Conservation (phyloP, 2,888 invertebrate species). For the Eupithecia subfuscata region DNA sequence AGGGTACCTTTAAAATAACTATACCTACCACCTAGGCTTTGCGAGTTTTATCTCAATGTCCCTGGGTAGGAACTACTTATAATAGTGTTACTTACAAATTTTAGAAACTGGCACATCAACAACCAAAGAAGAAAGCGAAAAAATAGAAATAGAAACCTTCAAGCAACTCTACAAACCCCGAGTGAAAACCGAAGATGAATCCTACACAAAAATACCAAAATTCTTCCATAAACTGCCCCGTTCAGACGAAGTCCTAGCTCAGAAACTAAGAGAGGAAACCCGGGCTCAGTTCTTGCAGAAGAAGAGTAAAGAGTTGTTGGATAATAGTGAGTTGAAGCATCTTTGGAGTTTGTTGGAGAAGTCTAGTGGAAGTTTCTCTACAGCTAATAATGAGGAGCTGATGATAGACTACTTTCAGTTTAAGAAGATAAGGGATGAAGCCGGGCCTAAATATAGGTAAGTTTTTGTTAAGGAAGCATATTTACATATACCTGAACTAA, state of each 20-base stretch:
- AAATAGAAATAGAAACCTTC: constrained; percentile 82
- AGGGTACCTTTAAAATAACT: background rate
- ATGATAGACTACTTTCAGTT: constrained; percentile 94
- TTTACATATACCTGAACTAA: no score
- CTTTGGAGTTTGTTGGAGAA: constrained; percentile 94
- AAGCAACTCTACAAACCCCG: constrained; percentile 82
- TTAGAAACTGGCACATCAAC: constrained; percentile 70
- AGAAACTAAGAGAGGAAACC: constrained; percentile 94
- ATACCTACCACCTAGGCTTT: background rate
- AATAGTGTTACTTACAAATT: background rate
- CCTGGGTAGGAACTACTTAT: no score
- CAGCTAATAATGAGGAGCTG: constrained; percentile 88
- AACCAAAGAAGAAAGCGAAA: constrained; percentile 75
- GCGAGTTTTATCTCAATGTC: no score
- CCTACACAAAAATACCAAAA: constrained; percentile 87
- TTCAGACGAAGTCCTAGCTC: constrained; percentile 89
- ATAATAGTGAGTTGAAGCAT: constrained; percentile 93
- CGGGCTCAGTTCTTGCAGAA: constrained; percentile 94
- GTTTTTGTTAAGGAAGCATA: background rate
- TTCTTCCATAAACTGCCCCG: constrained; percentile 91
- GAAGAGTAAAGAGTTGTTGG: constrained; percentile 91
- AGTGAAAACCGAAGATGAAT: constrained; percentile 74
- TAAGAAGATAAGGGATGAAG: constrained; percentile 89
- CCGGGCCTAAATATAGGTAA: constrained; percentile 89
- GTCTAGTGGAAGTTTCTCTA: constrained; percentile 89